Percentiles rank a stretch among this genome's conserved stretches.
Conservation (phyloP, 2,888 invertebrate genomes). For the Habrosyne pyritoides region DNA sequence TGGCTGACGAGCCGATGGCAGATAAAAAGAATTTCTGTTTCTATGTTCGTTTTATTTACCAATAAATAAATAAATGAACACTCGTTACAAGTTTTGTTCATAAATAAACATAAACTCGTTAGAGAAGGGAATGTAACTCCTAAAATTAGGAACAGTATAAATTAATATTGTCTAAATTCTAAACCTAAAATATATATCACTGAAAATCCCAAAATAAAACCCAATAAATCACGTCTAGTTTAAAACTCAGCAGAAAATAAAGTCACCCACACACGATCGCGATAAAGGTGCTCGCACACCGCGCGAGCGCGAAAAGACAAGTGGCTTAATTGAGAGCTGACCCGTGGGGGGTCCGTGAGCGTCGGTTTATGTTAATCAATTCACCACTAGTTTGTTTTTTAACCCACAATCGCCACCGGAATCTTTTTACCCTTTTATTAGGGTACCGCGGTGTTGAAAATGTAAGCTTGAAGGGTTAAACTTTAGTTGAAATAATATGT, state of each 20-base stretch:
- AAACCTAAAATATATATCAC: background rate
- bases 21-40: too few relatives aligned
- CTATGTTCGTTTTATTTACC: too few relatives aligned
- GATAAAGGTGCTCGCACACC: constrained; percentile 74
- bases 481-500: too few relatives aligned
- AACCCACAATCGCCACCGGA: constrained; percentile 67
- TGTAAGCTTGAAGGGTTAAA: background rate
- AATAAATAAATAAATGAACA: too few relatives aligned
- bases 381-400: constrained; percentile 77
- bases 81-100: too few relatives aligned
- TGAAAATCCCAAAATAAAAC: constrained; percentile 19
- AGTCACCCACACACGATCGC: constrained; percentile 59
- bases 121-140: too few relatives aligned
- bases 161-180: too few relatives aligned
- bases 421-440: constrained; percentile 57
- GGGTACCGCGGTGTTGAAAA: constrained; percentile 39
- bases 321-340: constrained; percentile 79
- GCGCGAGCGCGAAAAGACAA: constrained; percentile 74
- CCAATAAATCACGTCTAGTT: constrained; percentile 45
- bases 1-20: too few relatives aligned
- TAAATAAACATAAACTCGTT: too few relatives aligned
- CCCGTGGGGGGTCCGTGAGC: constrained; percentile 74
- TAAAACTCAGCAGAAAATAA: constrained; percentile 69
- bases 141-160: too few relatives aligned
- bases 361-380: constrained; percentile 81